Evolutionary conservation across 1,140 invertebrate genomes (phyloP).

Genomic region (Penaeus japonicus): DNA sequence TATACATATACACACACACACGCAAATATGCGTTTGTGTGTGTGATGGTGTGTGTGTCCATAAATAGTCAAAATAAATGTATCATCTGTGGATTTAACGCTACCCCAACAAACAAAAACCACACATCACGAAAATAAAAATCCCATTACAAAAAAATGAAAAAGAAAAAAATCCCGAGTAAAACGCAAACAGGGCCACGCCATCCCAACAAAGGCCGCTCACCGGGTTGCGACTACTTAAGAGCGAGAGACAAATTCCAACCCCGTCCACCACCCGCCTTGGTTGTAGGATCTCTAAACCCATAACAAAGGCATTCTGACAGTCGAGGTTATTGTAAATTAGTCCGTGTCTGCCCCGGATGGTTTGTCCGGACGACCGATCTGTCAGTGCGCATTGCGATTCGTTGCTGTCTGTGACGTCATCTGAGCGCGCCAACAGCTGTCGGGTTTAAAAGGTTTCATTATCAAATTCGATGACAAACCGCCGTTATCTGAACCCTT

Average conservation of each 20-base stretch:
- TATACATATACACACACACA: not conserved
- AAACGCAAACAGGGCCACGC: too few species aligned
- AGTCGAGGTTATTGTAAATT: conserved; percentile 37
- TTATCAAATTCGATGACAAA: conserved; percentile 38
- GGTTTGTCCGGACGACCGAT: not conserved
- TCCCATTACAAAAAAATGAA: not conserved
- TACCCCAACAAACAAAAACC: not conserved
- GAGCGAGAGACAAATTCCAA: too few species aligned
- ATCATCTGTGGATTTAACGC: too few species aligned
- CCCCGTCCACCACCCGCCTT: too few species aligned
- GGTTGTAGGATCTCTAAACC: too few species aligned
- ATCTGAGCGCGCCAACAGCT: conserved; percentile 6
- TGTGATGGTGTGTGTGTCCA: not conserved
- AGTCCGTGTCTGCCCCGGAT: conserved; percentile 12
- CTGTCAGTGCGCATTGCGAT: conserved; percentile 22
- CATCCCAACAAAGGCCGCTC: too few species aligned
- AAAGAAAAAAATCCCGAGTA: too few species aligned
- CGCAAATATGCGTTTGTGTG: not conserved
- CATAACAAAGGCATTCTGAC: not conserved
- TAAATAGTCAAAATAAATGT: too few species aligned
- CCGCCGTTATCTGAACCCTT: not conserved
- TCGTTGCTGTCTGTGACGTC: conserved; percentile 10
- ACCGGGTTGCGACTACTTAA: too few species aligned
- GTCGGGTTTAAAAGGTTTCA: conserved; percentile 27
- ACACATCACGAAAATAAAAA: not conserved